Percentiles rank a stretch among this genome's conserved stretches.
Evolutionary conservation across 1,140 invertebrate genomes (phyloP).

Genomic region (Agrilus planipennis): DNA sequence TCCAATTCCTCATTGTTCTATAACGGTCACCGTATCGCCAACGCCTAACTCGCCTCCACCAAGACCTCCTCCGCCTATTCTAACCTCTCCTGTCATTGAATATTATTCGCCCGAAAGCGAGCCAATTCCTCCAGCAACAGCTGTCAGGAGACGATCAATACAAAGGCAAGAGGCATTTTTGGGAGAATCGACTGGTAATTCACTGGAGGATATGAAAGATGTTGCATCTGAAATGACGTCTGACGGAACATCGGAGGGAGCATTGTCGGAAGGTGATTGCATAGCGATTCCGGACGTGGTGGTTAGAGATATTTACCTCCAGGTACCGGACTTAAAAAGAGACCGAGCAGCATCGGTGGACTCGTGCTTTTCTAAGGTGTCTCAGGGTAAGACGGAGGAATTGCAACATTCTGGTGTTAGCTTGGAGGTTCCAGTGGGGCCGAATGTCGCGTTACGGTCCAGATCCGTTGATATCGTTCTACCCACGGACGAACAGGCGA

Average conservation of each 20-base stretch:
- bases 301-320: conserved; percentile 62
- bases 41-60: conserved; percentile 33
- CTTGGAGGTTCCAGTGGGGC: conserved; percentile 49
- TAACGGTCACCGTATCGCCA: conserved; percentile 58
- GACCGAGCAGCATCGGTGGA: conserved; percentile 76
- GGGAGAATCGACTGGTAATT: conserved; percentile 52
- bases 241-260: conserved; percentile 40
- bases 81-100: conserved; percentile 34
- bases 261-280: conserved; percentile 33
- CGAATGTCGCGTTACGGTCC: conserved; percentile 59
- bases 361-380: conserved; percentile 63
- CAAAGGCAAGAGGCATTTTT: conserved; percentile 71
- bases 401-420: conserved; percentile 44
- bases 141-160: conserved; percentile 46
- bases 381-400: conserved; percentile 52
- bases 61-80: conserved; percentile 36
- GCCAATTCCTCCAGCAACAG: conserved; percentile 28
- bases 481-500: conserved; percentile 71
- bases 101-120: conserved; percentile 33
- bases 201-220: conserved; percentile 47
- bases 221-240: conserved; percentile 40
- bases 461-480: conserved; percentile 83
- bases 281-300: conserved; percentile 30
- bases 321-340: conserved; percentile 67
- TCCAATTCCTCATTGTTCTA: conserved; percentile 35